Evolutionary conservation across 2,888 invertebrate species (phyloP).

Genomic region (Cactoblastis cactorum): DNA sequence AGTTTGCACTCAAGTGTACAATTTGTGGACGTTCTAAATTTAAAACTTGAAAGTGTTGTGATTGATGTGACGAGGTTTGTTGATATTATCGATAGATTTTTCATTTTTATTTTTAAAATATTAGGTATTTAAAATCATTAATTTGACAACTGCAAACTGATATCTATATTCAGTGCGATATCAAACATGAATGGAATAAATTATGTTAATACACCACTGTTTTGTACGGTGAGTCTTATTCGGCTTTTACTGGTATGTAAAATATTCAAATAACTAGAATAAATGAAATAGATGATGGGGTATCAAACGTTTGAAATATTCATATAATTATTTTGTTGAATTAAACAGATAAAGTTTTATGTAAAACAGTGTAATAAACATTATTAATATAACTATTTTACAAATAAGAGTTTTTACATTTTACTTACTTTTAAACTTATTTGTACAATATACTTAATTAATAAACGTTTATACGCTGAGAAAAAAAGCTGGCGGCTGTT

Average conservation of each 20-base stretch:
- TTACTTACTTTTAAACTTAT: too few species aligned
- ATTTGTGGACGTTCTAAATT: slow-evolving; percentile 18
- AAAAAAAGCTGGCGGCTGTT: too few species aligned
- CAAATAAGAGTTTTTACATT: too few species aligned
- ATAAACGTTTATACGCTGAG: too few species aligned
- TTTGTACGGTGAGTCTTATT: slow-evolving; percentile 28
- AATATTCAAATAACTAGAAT: slow-evolving; percentile 16
- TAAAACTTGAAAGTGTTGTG: slow-evolving; percentile 29
- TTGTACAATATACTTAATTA: too few species aligned
- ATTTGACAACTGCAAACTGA: not conserved
- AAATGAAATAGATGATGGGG: not conserved
- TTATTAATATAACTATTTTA: too few species aligned
- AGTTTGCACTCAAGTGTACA: slow-evolving; percentile 24
- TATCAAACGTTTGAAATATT: too few species aligned
- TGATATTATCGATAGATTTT: slow-evolving; percentile 7
- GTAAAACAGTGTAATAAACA: too few species aligned
- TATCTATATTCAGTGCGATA: slow-evolving; percentile 19
- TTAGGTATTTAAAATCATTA: not conserved
- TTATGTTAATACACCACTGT: slow-evolving; percentile 31
- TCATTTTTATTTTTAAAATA: slow-evolving; percentile 15
- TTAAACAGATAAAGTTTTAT: too few species aligned
- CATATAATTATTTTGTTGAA: too few species aligned
- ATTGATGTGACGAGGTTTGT: slow-evolving; percentile 47
- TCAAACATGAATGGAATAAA: slow-evolving; percentile 35
- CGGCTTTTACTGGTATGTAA: slow-evolving; percentile 33